Evolutionary conservation across 1,140 invertebrate species (phyloP).

Genomic region (Drosophila funebris): DNA sequence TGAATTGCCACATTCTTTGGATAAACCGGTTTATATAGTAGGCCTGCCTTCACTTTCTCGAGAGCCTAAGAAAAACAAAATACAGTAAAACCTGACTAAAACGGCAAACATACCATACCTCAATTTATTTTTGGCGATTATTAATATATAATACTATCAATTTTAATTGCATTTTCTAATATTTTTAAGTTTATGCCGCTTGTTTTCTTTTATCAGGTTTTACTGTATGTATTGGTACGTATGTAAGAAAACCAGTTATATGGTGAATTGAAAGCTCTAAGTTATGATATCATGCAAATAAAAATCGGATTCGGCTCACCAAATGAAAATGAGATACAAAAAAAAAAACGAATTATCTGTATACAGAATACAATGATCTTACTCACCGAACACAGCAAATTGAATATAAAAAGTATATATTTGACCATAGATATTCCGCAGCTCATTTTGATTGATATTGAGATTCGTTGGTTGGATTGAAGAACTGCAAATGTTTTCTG

Average conservation of each 20-base stretch:
- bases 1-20: constrained; percentile 24
- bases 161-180: not conserved
- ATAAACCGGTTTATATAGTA: constrained; percentile 44
- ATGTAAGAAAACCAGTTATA: constrained; percentile 29
- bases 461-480: constrained; percentile 38
- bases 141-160: no score
- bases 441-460: constrained; percentile 84
- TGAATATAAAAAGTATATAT: constrained; percentile 93
- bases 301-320: constrained; percentile 1
- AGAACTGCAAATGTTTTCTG: constrained; percentile 54
- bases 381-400: constrained; percentile 93
- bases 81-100: constrained; percentile 23
- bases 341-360: not conserved
- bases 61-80: not conserved
- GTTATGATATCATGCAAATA: constrained; percentile 59
- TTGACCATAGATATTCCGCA: constrained; percentile 92
- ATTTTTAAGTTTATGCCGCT: not conserved
- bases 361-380: not conserved
- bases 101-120: not conserved
- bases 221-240: constrained; percentile 6
- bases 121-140: no score
- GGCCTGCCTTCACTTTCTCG: constrained; percentile 42
- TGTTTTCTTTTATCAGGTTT: not conserved
- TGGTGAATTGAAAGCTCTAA: constrained; percentile 3
- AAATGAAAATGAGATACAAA: not conserved